A percentile compares a stretch with the other conserved stretches of the same genome.
Conservation (phyloP, 2,888 invertebrate genomes). For the Cephus nigrinus region DNA sequence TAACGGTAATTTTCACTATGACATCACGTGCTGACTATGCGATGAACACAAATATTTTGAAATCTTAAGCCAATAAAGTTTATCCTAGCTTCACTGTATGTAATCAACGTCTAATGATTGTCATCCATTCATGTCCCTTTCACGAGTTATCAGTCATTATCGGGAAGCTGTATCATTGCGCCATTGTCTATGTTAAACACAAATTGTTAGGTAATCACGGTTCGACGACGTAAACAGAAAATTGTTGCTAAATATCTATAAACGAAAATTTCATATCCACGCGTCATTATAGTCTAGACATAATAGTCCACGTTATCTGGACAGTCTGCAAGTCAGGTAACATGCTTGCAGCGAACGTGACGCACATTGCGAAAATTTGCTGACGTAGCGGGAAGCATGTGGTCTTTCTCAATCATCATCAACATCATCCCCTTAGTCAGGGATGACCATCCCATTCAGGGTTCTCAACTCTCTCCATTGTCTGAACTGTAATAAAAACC, state of each 20-base stretch:
- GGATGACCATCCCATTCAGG: conserved; percentile 15
- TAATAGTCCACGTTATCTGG: neutral
- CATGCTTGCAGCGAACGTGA: conserved; percentile 13
- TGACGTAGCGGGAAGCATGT: conserved; percentile 8
- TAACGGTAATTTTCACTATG: neutral
- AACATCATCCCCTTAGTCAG: conserved; percentile 5
- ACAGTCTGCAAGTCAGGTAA: neutral
- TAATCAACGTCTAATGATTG: neutral
- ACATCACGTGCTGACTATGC: neutral
- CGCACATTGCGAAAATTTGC: conserved; percentile 18
- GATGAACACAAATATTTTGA: neutral
- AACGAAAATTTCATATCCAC: neutral
- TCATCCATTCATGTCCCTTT: neutral
- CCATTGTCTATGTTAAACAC: neutral
- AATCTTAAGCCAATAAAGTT: neutral
- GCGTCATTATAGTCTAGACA: neutral
- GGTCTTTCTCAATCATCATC: conserved; percentile 20
- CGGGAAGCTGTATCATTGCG: neutral
- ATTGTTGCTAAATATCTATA: neutral
- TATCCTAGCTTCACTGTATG: neutral
- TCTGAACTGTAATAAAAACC: neutral
- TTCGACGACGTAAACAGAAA: neutral
- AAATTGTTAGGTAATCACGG: neutral
- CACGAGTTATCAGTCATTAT: neutral
- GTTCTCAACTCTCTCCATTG: neutral